These are phyloP conservation scores for Drosophila tanythrix DNA, from an alignment of 2,888 invertebrate genomes.

Conservation along the genomic window DNA sequence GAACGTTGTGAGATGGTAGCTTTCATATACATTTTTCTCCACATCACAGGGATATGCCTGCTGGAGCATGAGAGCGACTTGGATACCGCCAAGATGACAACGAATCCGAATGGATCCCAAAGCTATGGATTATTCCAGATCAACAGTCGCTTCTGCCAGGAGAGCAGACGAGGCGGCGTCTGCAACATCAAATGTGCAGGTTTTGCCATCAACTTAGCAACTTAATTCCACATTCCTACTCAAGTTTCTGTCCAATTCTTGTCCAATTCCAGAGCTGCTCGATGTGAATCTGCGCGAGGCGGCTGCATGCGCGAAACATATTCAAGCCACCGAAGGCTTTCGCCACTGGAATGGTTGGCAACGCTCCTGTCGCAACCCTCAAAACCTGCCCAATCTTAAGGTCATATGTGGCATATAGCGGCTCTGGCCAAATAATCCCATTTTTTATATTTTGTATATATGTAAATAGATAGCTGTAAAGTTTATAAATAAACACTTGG, in stretches of 20 bases:
- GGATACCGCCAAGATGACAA: slow-evolving; percentile 87
- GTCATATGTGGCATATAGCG: slow-evolving; percentile 64
- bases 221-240: too few species aligned
- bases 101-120: slow-evolving; percentile 87
- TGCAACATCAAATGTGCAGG: slow-evolving; percentile 91
- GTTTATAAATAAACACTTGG: neutral
- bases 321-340: slow-evolving; percentile 87
- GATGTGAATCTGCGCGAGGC: slow-evolving; percentile 88
- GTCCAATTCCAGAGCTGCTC: slow-evolving; percentile 86
- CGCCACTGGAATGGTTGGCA: slow-evolving; percentile 83
- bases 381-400: slow-evolving; percentile 77
- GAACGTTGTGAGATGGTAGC: neutral
- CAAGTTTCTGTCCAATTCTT: neutral
- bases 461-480: neutral
- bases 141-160: slow-evolving; percentile 89
- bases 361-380: slow-evolving; percentile 67
- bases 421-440: neutral
- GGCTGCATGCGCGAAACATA: slow-evolving; percentile 87
- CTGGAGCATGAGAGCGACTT: slow-evolving; percentile 88
- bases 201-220: slow-evolving; percentile 62
- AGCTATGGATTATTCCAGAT: slow-evolving; percentile 89
- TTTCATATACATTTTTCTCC: neutral
- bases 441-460: neutral
- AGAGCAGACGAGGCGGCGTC: slow-evolving; percentile 86
- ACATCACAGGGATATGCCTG: slow-evolving; percentile 79